Percentiles rank a stretch among this genome's conserved stretches.
These are phyloP conservation scores for Onychostoma macrolepis DNA, from an alignment of 2,113 vertebrate genomes.

Conservation along the genomic window DNA sequence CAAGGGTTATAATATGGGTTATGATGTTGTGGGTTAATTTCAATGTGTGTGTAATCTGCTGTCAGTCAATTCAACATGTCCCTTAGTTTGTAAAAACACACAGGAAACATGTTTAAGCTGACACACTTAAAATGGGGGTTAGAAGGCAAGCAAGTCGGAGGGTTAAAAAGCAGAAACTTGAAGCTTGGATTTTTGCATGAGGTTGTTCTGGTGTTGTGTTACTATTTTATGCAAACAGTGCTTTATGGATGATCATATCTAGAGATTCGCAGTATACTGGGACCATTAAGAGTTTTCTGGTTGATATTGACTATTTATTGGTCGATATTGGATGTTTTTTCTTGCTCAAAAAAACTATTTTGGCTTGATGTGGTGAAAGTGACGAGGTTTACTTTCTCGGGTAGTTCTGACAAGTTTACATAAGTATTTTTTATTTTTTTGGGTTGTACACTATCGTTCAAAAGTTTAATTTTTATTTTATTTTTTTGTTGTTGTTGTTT, in stretches of 20 bases:
- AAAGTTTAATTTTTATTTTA: no score
- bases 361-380: neutral
- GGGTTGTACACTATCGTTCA: neutral
- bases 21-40: neutral
- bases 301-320: neutral
- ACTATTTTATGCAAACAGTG: neutral
- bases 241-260: neutral
- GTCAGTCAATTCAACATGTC: neutral
- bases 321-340: neutral
- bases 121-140: neutral
- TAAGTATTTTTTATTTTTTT: neutral
- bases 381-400: neutral
- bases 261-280: neutral
- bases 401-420: neutral
- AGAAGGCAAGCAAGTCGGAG: neutral
- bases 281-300: neutral
- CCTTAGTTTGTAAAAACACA: neutral
- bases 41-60: neutral
- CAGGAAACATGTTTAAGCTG: neutral
- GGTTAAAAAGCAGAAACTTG: neutral
- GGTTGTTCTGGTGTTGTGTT: neutral
- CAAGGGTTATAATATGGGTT: neutral
- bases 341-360: no score
- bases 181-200: neutral
- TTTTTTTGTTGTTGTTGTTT: no score